Conservation (phyloP, 1,140 invertebrate genomes). For the Lycorma delicatula region DNA sequence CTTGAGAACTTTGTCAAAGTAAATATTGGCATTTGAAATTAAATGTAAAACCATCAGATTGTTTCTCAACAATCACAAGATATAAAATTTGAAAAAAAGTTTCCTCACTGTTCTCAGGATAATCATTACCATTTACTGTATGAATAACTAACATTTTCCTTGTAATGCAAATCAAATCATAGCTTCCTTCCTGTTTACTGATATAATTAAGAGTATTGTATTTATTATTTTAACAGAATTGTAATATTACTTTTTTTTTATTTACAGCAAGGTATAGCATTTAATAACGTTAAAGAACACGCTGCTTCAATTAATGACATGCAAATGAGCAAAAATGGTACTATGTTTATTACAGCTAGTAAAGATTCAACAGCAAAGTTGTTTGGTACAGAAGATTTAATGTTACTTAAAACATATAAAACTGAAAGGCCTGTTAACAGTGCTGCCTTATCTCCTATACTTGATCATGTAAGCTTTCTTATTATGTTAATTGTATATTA, state of each 20-base stretch:
- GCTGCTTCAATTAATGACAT: slow-evolving; percentile 87
- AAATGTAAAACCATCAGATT: too few species aligned
- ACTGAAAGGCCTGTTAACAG: slow-evolving; percentile 96
- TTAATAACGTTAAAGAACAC: slow-evolving; percentile 71
- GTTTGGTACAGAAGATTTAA: slow-evolving; percentile 78
- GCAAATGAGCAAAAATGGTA: slow-evolving; percentile 85
- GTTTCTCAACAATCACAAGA: too few species aligned
- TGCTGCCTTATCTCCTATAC: slow-evolving; percentile 87
- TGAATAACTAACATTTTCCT: too few species aligned
- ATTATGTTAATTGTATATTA: too few species aligned
- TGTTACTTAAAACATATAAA: slow-evolving; percentile 88
- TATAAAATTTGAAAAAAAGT: too few species aligned
- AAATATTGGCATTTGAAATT: too few species aligned
- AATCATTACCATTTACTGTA: too few species aligned
- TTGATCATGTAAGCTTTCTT: slow-evolving; percentile 80
- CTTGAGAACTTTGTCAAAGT: too few species aligned
- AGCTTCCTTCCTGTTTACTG: too few species aligned
- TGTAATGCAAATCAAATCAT: too few species aligned
- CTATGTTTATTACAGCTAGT: slow-evolving; percentile 94
- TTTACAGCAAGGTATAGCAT: slow-evolving; percentile 67
- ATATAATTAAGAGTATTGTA: slow-evolving; percentile 2
- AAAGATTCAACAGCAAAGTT: slow-evolving; percentile 91
- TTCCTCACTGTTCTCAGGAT: too few species aligned
- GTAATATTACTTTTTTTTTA: slow-evolving; percentile 25
- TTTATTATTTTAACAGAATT: not conserved